These are phyloP conservation scores for Tyto alba DNA, from an alignment of 2,113 vertebrate genomes.

Conservation along the genomic window DNA sequence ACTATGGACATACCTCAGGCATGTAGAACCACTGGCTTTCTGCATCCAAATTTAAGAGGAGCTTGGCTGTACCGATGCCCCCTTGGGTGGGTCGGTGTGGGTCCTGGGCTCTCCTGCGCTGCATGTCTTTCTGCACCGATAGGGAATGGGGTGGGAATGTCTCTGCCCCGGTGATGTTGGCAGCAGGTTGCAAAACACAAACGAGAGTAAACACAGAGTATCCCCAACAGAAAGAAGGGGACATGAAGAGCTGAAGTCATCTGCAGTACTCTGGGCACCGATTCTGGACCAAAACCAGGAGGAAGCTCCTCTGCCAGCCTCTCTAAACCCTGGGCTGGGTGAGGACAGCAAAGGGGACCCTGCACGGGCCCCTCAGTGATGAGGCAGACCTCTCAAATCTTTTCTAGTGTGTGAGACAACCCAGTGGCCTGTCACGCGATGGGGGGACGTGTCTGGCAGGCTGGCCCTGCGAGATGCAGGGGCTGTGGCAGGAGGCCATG, in stretches of 20 bases:
- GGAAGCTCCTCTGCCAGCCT: not conserved
- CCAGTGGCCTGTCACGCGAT: constrained; percentile 44
- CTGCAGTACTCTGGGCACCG: not conserved
- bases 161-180: not conserved
- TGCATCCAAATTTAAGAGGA: not conserved
- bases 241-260: not conserved
- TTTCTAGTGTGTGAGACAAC: not conserved
- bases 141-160: not conserved
- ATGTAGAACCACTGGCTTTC: not conserved
- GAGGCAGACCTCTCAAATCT: constrained; percentile 27
- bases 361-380: not conserved
- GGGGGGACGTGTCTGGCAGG: constrained; percentile 58
- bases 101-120: not conserved
- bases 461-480: constrained; percentile 7
- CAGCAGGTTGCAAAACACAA: not conserved
- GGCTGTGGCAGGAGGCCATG: constrained; percentile 46
- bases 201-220: not conserved
- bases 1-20: not conserved
- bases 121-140: not conserved
- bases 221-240: not conserved
- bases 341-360: not conserved
- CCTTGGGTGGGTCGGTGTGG: not conserved
- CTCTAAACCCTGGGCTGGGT: not conserved
- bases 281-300: not conserved
- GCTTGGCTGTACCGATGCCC: rapidly evolving